These are phyloP conservation scores for Allygus modestus DNA, from an alignment of 2,888 invertebrate genomes.

Conservation along the genomic window DNA sequence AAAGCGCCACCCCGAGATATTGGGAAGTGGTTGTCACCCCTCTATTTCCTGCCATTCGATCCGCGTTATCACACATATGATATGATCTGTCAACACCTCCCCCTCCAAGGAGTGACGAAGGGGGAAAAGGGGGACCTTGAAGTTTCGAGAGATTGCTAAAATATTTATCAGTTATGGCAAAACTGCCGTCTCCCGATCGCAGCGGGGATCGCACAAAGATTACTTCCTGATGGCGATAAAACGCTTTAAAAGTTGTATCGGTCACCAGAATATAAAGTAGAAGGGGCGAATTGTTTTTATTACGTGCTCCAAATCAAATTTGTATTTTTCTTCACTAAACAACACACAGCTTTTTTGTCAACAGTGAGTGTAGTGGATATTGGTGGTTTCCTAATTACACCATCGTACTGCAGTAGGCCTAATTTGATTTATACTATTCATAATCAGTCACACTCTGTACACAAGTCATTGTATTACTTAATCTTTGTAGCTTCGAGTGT, in stretches of 20 bases:
- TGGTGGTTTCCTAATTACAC: no score
- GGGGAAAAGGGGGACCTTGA: background rate
- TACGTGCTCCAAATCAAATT: no score
- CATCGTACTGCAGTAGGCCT: no score
- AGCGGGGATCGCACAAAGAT: constrained; percentile 34
- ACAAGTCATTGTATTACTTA: no score
- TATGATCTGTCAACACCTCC: constrained; percentile 31
- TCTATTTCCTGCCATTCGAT: constrained; percentile 1
- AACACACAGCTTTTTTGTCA: no score
- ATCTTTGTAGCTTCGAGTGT: no score
- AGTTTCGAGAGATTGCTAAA: background rate
- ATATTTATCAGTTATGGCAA: constrained; percentile 33
- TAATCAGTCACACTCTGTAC: no score
- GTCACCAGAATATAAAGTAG: background rate
- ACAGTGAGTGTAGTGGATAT: no score
- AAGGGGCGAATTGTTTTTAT: no score
- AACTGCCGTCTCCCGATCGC: background rate
- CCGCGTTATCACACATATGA: constrained; percentile 31
- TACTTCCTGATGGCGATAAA: constrained; percentile 14
- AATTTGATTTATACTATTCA: no score
- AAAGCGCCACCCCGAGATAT: background rate
- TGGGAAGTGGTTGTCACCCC: constrained; percentile 12
- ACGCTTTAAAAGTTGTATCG: constrained; percentile 9
- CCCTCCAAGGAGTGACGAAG: background rate
- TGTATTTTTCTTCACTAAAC: no score